phyloP scores from a whole-genome alignment of 2,888 invertebrate species.

The Tillus elongatus region DNA sequence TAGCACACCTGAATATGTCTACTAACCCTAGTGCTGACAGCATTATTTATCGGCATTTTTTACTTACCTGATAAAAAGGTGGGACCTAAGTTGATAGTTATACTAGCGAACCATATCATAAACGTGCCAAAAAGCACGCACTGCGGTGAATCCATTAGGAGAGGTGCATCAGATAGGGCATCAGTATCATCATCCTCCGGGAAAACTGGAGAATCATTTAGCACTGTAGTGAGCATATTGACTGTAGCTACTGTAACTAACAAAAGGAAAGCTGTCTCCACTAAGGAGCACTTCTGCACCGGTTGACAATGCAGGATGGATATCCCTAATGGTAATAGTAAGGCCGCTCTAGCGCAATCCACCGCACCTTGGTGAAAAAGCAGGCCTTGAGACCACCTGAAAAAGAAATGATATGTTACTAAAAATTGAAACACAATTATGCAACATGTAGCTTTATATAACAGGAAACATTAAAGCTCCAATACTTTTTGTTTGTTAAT shows the following conservation, averaged over 20 bases:
- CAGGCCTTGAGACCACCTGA: conserved; percentile 78
- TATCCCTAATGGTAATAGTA: conserved; percentile 67
- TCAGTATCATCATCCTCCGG: conserved; percentile 69
- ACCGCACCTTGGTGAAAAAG: conserved; percentile 78
- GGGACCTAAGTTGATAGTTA: conserved; percentile 83
- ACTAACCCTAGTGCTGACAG: no score
- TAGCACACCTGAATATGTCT: no score
- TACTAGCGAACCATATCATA: conserved; percentile 90
- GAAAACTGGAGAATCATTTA: conserved; percentile 78
- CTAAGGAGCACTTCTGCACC: conserved; percentile 75
- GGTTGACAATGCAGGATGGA: conserved; percentile 76
- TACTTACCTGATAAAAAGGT: conserved; percentile 66
- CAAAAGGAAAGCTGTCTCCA: conserved; percentile 80
- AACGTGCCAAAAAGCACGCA: conserved; percentile 85
- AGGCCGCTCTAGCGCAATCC: conserved; percentile 72
- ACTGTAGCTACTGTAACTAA: conserved; percentile 84
- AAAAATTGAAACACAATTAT: no score
- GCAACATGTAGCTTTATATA: no score
- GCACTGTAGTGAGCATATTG: conserved; percentile 78
- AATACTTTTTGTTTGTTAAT: no score
- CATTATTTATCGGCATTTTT: conserved; percentile 3
- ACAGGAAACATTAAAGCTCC: no score
- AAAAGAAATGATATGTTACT: conserved; percentile 28
- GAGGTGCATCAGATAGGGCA: conserved; percentile 45
- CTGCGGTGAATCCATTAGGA: conserved; percentile 78